Conservation (phyloP, 2,113 vertebrate genomes). For the Brachirus orientalis region DNA sequence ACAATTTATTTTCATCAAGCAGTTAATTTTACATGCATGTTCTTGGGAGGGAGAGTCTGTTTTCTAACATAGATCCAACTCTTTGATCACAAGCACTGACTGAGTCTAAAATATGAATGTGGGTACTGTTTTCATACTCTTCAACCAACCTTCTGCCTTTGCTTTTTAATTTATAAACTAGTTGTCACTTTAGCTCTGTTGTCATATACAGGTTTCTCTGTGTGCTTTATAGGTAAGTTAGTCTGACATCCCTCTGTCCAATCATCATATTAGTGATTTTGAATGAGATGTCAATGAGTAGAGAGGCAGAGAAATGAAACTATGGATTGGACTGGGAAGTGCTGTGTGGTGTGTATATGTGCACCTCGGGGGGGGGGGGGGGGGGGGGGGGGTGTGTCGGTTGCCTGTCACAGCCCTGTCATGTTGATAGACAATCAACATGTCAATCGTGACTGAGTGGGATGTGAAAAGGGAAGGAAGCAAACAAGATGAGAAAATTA, state of each 20-base stretch:
- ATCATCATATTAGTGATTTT: constrained; percentile 44
- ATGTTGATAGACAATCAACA: constrained; percentile 72
- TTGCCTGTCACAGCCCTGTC: constrained; percentile 60
- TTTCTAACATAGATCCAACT: no score
- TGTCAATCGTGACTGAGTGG: constrained; percentile 64
- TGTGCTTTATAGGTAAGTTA: not conserved
- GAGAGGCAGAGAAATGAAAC: constrained; percentile 32
- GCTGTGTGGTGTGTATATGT: constrained; percentile 10
- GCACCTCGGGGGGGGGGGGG: constrained; percentile 60
- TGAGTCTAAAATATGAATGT: not conserved
- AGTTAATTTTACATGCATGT: not conserved
- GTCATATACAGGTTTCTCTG: not conserved
- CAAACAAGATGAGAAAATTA: constrained; percentile 34
- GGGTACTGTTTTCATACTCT: not conserved
- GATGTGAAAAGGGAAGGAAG: constrained; percentile 28
- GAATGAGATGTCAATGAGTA: constrained; percentile 41
- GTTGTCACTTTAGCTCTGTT: no score
- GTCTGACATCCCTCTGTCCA: constrained; percentile 8
- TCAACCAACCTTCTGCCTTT: constrained; percentile 1
- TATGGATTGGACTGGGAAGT: constrained; percentile 13
- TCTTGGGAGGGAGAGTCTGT: no score
- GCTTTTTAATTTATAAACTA: not conserved
- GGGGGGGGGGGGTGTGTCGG: no score
- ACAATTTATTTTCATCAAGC: no score
- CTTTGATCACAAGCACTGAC: no score